These are phyloP conservation scores for Hypomecis atomaria DNA, from an alignment of 2,888 invertebrate species.

Conservation along the genomic window DNA sequence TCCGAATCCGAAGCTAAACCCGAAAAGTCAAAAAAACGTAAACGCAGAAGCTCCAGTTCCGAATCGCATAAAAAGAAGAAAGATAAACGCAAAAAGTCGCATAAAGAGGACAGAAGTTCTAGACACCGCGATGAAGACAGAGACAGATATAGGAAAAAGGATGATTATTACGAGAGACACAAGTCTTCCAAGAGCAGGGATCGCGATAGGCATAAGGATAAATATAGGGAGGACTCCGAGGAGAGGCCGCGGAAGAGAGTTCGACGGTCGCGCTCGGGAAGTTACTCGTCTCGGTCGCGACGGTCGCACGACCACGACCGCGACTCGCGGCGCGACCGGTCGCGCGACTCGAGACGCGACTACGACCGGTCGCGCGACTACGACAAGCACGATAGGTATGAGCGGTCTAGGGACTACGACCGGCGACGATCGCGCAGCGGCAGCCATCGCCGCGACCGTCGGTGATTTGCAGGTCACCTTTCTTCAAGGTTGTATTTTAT, in stretches of 20 bases:
- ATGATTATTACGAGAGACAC: constrained; percentile 65
- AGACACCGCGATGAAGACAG: constrained; percentile 64
- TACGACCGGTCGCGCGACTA: constrained; percentile 42
- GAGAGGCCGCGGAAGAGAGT: constrained; percentile 67
- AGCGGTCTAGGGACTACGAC: constrained; percentile 76
- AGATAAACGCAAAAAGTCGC: constrained; percentile 64
- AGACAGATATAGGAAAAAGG: constrained; percentile 61
- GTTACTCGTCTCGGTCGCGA: constrained; percentile 66
- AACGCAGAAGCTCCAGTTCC: constrained; percentile 67
- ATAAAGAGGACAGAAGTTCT: constrained; percentile 58
- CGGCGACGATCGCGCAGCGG: constrained; percentile 69
- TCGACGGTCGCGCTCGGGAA: constrained; percentile 69
- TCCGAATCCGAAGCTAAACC: constrained; percentile 58
- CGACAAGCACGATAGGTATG: constrained; percentile 77
- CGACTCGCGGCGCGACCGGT: constrained; percentile 51
- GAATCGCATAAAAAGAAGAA: constrained; percentile 66
- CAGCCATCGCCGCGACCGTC: constrained; percentile 71
- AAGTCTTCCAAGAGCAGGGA: constrained; percentile 60
- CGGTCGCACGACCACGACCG: constrained; percentile 58
- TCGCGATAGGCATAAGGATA: constrained; percentile 61
- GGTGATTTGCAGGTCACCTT: constrained; percentile 76
- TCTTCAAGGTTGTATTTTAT: constrained; percentile 72
- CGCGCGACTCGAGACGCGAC: constrained; percentile 51
- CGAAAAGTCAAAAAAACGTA: constrained; percentile 69
- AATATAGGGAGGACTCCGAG: constrained; percentile 72